Conservation (phyloP, 2,113 vertebrate genomes). For the Pycnonotus jocosus region DNA sequence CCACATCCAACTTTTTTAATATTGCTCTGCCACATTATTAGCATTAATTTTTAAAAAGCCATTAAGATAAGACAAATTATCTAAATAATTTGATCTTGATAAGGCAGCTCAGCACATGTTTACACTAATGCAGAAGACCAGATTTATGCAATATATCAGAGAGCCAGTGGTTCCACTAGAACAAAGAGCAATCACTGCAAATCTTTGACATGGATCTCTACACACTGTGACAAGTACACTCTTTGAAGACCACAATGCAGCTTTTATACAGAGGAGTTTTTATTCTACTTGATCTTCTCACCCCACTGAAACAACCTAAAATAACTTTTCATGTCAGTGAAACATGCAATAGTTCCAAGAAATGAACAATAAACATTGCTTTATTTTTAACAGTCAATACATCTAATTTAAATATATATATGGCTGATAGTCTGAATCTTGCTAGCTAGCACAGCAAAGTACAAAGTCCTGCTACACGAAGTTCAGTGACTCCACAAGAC, state of each 20-base stretch:
- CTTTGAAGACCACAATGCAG: neutral
- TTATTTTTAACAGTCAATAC: neutral
- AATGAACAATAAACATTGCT: neutral
- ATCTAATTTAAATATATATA: slow-evolving; percentile 10
- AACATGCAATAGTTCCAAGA: neutral
- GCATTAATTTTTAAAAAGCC: slow-evolving; percentile 29
- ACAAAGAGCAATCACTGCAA: slow-evolving; percentile 15
- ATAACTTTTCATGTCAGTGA: neutral
- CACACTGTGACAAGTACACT: neutral
- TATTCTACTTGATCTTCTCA: neutral
- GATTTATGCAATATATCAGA: slow-evolving; percentile 45
- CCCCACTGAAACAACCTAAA: slow-evolving; percentile 12
- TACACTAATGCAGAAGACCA: slow-evolving; percentile 40
- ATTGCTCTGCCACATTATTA: slow-evolving; percentile 19
- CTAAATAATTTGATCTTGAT: slow-evolving; percentile 67
- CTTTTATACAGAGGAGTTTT: neutral
- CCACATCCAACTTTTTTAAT: neutral
- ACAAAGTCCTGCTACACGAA: slow-evolving; percentile 12
- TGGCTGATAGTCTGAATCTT: neutral
- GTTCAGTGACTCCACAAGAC: neutral
- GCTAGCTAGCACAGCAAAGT: neutral
- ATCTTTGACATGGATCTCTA: slow-evolving; percentile 25
- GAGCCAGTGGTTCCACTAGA: slow-evolving; percentile 24
- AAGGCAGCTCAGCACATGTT: slow-evolving; percentile 28
- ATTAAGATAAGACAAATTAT: slow-evolving; percentile 67